Evolutionary conservation across 92 coral and sea anemone species (phyloP).

Genomic region (Epizoanthus illoricatus): DNA sequence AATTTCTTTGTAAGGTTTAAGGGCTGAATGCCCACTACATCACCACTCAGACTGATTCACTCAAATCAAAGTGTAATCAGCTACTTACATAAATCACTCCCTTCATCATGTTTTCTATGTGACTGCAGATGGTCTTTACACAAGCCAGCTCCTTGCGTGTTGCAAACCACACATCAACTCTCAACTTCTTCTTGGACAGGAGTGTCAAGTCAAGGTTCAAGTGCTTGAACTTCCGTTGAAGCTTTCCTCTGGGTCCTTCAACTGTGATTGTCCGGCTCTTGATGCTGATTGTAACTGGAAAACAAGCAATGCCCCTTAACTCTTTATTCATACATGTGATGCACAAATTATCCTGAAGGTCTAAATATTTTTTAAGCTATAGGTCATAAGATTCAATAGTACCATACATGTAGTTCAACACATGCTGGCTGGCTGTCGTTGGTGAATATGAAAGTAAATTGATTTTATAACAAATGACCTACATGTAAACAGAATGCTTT

Average conservation of each 20-base stretch:
- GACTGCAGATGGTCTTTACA: slow-evolving; percentile 93
- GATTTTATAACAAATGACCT: too few relatives aligned
- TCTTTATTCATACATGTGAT: too few relatives aligned
- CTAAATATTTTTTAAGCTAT: too few relatives aligned
- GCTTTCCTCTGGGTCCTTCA: slow-evolving; percentile 90
- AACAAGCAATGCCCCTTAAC: neutral
- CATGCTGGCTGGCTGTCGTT: too few relatives aligned
- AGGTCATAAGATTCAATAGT: too few relatives aligned
- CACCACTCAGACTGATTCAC: too few relatives aligned
- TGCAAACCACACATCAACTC: slow-evolving; percentile 99
- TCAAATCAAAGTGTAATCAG: neutral
- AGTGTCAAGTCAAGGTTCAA: slow-evolving; percentile 77
- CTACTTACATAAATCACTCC: slow-evolving; percentile 92
- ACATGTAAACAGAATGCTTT: too few relatives aligned
- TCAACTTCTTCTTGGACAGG: slow-evolving; percentile 66
- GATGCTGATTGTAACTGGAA: slow-evolving; percentile 69
- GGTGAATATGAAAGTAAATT: too few relatives aligned
- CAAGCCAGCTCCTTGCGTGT: slow-evolving; percentile 97
- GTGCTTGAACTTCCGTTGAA: slow-evolving; percentile 80
- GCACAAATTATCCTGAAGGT: too few relatives aligned
- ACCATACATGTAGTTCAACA: too few relatives aligned
- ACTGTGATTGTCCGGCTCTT: slow-evolving; percentile 84
- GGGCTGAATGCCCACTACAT: too few relatives aligned
- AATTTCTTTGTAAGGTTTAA: too few relatives aligned
- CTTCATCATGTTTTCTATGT: slow-evolving; percentile 95